phyloP scores from a whole-genome alignment of 2,888 invertebrate genomes.

The Ptychoptera contaminata region DNA sequence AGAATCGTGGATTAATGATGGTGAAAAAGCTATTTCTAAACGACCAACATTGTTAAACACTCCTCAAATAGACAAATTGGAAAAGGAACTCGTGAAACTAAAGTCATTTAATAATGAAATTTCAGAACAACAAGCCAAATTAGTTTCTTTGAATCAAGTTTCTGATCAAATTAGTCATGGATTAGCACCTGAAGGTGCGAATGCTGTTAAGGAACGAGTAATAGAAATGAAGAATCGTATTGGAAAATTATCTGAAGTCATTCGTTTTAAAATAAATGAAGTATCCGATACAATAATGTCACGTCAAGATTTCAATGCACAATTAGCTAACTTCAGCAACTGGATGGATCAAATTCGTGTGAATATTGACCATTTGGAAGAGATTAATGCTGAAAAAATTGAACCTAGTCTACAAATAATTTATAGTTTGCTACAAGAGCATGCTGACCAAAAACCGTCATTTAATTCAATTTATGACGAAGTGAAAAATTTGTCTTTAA shows the following conservation, averaged over 20 bases:
- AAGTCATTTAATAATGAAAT: constrained; percentile 75
- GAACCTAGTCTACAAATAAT: constrained; percentile 62
- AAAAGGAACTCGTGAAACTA: constrained; percentile 56
- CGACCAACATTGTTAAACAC: constrained; percentile 46
- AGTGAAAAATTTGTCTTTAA: constrained; percentile 57
- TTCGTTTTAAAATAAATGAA: constrained; percentile 59
- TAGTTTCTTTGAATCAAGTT: constrained; percentile 62
- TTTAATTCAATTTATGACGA: constrained; percentile 69
- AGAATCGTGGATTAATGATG: constrained; percentile 58
- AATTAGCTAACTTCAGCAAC: constrained; percentile 59
- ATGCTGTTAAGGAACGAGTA: constrained; percentile 52
- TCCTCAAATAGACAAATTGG: constrained; percentile 58
- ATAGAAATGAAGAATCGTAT: constrained; percentile 58
- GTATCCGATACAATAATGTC: constrained; percentile 67
- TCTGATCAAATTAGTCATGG: constrained; percentile 65
- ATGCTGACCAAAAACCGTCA: constrained; percentile 63
- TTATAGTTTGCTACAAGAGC: constrained; percentile 68
- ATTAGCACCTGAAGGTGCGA: constrained; percentile 62
- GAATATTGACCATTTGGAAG: constrained; percentile 61
- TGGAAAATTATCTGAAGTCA: constrained; percentile 57
- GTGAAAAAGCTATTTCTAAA: constrained; percentile 43
- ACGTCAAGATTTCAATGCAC: constrained; percentile 69
- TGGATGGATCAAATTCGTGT: constrained; percentile 62
- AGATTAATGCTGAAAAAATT: constrained; percentile 66
- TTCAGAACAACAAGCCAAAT: constrained; percentile 68